Conservation (phyloP, 2,888 invertebrate species). For the Pristionchus entomophagus region DNA sequence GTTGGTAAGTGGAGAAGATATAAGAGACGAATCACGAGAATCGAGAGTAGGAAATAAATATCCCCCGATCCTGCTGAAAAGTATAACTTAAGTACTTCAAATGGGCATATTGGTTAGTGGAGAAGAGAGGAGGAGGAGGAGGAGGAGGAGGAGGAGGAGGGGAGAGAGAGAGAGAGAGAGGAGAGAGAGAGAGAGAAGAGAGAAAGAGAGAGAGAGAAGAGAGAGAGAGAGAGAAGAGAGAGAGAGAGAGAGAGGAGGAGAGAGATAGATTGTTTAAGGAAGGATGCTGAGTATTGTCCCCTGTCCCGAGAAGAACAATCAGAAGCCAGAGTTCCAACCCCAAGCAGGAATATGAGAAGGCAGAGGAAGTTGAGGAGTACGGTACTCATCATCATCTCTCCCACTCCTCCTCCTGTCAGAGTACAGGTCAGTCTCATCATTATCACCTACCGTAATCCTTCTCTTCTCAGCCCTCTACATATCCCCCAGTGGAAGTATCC, state of each 20-base stretch:
- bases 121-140: no score
- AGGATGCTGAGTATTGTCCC: constrained; percentile 43
- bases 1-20: not conserved
- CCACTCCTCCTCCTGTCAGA: not conserved
- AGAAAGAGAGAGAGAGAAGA: not conserved
- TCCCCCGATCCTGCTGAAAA: no score
- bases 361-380: not conserved
- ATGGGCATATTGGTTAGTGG: no score
- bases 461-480: constrained; percentile 3
- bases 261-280: not conserved
- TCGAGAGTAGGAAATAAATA: no score
- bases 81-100: no score
- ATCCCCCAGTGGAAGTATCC: constrained; percentile 14
- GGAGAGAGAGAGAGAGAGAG: no score
- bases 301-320: constrained; percentile 41
- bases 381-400: not conserved
- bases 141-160: no score
- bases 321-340: not conserved
- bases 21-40: no score
- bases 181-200: no score
- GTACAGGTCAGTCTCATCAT: not conserved
- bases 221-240: not conserved
- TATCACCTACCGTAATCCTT: not conserved
- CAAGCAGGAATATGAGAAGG: not conserved
- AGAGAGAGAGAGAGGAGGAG: not conserved